Evolutionary conservation across 2,797 vertebrate genomes (phyloP).

Genomic region (Tiaroga cobitis): DNA sequence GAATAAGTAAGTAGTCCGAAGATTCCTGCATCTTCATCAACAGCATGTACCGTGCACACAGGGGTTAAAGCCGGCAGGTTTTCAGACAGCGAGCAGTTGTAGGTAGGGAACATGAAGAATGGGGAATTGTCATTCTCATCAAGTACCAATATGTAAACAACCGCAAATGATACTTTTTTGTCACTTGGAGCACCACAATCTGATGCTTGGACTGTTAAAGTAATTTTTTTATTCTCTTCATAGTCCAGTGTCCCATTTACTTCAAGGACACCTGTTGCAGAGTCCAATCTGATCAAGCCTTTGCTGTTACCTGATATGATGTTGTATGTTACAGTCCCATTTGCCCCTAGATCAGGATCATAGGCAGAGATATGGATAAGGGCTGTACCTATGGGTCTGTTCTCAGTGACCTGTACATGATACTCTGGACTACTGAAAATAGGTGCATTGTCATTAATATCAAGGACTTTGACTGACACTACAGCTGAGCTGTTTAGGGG

Average conservation of each 20-base stretch:
- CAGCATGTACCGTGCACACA: slow-evolving; percentile 81
- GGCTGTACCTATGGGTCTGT: slow-evolving; percentile 73
- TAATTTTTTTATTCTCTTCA: slow-evolving; percentile 83
- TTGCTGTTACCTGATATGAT: slow-evolving; percentile 86
- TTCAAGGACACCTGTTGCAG: slow-evolving; percentile 80
- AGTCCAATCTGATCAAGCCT: slow-evolving; percentile 80
- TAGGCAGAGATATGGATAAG: slow-evolving; percentile 81
- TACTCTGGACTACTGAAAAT: slow-evolving; percentile 81
- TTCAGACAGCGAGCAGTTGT: slow-evolving; percentile 84
- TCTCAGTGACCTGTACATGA: slow-evolving; percentile 82
- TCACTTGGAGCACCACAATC: slow-evolving; percentile 73
- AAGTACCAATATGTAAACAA: slow-evolving; percentile 80
- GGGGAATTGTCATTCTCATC: slow-evolving; percentile 94
- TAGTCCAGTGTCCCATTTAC: slow-evolving; percentile 84
- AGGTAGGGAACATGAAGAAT: slow-evolving; percentile 82
- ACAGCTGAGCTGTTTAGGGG: slow-evolving; percentile 81
- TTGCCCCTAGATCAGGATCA: slow-evolving; percentile 81
- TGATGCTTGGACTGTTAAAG: slow-evolving; percentile 83
- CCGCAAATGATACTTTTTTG: slow-evolving; percentile 79
- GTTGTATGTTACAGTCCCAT: slow-evolving; percentile 81
- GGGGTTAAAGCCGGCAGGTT: slow-evolving; percentile 85
- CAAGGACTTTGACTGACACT: slow-evolving; percentile 82
- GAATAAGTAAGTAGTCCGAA: slow-evolving; percentile 89
- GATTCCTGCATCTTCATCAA: slow-evolving; percentile 87
- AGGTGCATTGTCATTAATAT: slow-evolving; percentile 89